Evolutionary conservation across 2,113 vertebrate species (phyloP).

Genomic region (Parotia lawesii): DNA sequence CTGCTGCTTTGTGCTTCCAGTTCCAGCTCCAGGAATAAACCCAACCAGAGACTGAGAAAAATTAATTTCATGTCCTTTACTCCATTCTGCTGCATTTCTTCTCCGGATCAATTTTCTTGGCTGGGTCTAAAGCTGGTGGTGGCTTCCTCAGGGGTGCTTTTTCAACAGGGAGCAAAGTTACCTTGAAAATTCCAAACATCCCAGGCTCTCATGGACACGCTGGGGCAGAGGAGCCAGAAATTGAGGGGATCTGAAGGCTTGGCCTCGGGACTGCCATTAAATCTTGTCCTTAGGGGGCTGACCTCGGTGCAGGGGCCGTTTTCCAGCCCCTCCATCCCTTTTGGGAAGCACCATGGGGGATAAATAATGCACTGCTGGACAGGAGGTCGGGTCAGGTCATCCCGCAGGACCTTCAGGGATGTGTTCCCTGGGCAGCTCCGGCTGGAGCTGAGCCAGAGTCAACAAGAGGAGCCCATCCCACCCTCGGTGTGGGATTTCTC

Average conservation of each 20-base stretch:
- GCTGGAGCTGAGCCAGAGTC: background rate
- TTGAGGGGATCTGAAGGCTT: background rate
- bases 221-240: background rate
- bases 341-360: background rate
- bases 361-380: background rate
- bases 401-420: background rate
- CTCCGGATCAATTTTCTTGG: background rate
- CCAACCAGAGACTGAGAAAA: background rate
- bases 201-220: background rate
- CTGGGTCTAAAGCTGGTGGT: fast-evolving
- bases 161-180: background rate
- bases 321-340: background rate
- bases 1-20: background rate
- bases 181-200: background rate
- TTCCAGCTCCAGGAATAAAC: background rate
- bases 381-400: background rate
- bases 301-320: background rate
- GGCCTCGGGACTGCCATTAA: background rate
- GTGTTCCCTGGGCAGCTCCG: background rate
- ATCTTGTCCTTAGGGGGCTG: background rate
- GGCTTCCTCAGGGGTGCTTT: background rate
- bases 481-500: background rate
- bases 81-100: background rate
- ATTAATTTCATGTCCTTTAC: background rate
- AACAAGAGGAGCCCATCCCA: background rate